Evolutionary conservation across 2,113 vertebrate species (phyloP).

Genomic region (Mystacornis crossleyi): DNA sequence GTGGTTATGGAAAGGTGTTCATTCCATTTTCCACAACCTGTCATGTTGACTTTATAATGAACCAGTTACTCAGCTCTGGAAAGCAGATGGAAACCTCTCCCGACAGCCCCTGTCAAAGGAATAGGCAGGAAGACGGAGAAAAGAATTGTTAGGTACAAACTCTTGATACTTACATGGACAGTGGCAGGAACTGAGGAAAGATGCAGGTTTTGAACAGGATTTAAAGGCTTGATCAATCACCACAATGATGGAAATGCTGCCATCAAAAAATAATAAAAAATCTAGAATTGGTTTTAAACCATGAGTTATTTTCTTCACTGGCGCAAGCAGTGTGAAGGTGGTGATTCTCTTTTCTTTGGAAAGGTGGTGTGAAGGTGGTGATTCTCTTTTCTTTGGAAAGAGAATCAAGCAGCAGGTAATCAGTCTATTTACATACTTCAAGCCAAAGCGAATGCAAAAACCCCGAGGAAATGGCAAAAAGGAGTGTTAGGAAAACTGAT

Average conservation of each 20-base stretch:
- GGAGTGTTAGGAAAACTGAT: conserved; percentile 42
- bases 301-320: neutral
- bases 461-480: neutral
- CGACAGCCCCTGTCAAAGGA: conserved; percentile 70
- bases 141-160: conserved; percentile 47
- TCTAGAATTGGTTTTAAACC: neutral
- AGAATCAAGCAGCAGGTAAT: conserved; percentile 15
- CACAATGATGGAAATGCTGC: conserved; percentile 38
- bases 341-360: neutral
- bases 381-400: neutral
- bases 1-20: conserved; percentile 64
- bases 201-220: neutral
- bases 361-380: neutral
- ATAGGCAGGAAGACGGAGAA: conserved; percentile 34
- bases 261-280: conserved; percentile 48
- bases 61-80: conserved; percentile 56
- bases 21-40: conserved; percentile 26
- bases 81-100: conserved; percentile 65
- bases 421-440: conserved; percentile 41
- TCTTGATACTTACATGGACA: neutral
- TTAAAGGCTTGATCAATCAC: conserved; percentile 36
- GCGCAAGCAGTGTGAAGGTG: neutral
- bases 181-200: neutral
- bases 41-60: conserved; percentile 67
- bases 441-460: neutral